Evolutionary conservation across 2,113 vertebrate genomes (phyloP).

Genomic region (Sterna hirundo): DNA sequence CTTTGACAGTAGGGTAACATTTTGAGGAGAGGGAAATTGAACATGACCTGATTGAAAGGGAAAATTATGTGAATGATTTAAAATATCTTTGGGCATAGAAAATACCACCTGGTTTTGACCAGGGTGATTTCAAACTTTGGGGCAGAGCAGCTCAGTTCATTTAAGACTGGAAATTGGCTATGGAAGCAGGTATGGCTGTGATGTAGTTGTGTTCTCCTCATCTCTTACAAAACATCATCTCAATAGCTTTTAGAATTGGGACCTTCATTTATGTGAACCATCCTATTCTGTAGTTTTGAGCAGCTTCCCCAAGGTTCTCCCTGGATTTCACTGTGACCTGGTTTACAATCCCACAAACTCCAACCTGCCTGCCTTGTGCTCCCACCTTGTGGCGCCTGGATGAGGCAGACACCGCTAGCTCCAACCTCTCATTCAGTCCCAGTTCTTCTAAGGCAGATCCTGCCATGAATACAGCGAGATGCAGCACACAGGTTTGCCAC

Average conservation of each 20-base stretch:
- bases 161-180: neutral
- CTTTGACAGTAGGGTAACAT: conserved; percentile 60
- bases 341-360: neutral
- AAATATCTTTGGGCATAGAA: neutral
- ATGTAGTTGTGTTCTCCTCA: neutral
- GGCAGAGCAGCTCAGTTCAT: neutral
- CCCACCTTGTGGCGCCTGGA: neutral
- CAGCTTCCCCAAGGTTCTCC: neutral
- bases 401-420: rapidly evolving
- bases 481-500: neutral
- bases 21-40: conserved; percentile 41
- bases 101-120: neutral
- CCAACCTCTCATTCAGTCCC: neutral
- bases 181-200: neutral
- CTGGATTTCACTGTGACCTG: neutral
- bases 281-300: rapidly evolving
- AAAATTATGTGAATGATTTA: neutral
- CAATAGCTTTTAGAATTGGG: neutral
- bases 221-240: neutral
- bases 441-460: neutral
- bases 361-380: rapidly evolving
- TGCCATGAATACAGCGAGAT: rapidly evolving
- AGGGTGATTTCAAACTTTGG: neutral
- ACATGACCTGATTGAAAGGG: conserved; percentile 22
- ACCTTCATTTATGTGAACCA: neutral